A percentile compares a stretch with the other conserved stretches of the same genome.
Evolutionary conservation across 2,888 invertebrate genomes (phyloP).

Genomic region (Neelides folsomi): DNA sequence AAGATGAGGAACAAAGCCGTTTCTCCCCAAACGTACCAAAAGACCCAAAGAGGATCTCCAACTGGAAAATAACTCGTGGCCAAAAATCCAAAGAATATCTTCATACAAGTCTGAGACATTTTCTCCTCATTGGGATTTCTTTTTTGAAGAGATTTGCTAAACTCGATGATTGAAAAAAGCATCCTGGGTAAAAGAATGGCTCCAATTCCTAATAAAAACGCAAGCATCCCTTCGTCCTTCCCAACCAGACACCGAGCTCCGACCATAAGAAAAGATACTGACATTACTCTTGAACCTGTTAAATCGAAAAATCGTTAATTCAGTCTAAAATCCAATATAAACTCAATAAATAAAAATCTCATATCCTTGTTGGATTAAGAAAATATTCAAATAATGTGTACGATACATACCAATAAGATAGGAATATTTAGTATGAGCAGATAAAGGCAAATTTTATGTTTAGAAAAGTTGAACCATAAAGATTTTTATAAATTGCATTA

Average conservation of each 20-base stretch:
- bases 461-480: too few relatives aligned
- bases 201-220: slow-evolving; percentile 12
- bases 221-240: neutral
- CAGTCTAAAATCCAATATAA: too few relatives aligned
- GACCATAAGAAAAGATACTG: slow-evolving; percentile 16
- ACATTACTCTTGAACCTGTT: slow-evolving; percentile 23
- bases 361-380: neutral
- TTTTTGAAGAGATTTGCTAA: slow-evolving; percentile 4
- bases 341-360: too few relatives aligned
- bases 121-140: neutral
- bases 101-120: neutral
- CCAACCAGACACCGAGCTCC: slow-evolving; percentile 16
- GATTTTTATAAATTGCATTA: neutral
- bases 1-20: slow-evolving; percentile 16
- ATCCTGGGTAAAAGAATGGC: slow-evolving; percentile 18
- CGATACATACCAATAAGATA: too few relatives aligned
- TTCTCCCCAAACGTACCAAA: slow-evolving; percentile 24
- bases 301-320: neutral
- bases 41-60: slow-evolving; percentile 24
- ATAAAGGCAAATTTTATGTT: too few relatives aligned
- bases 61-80: slow-evolving; percentile 28
- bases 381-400: neutral
- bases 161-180: slow-evolving; percentile 18
- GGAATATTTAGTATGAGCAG: too few relatives aligned
- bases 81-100: slow-evolving; percentile 18